Conservation (phyloP, 2,113 vertebrate genomes). For the Puffinus mauretanicus region DNA sequence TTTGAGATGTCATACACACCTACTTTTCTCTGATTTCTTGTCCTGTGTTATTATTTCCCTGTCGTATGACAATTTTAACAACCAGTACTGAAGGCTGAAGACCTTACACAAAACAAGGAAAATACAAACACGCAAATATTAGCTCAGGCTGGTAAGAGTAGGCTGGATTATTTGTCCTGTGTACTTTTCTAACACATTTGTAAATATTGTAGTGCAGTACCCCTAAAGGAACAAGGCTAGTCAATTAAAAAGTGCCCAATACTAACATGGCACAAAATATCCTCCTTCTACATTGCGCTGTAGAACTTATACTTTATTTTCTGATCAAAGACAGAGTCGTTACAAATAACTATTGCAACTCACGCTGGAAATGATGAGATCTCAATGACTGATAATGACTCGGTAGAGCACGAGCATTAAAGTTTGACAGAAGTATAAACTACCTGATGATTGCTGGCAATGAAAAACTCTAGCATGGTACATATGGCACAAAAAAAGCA, state of each 20-base stretch:
- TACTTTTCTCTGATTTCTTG: neutral
- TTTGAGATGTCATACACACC: neutral
- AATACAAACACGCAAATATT: neutral
- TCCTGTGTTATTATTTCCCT: neutral
- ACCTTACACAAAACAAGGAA: neutral
- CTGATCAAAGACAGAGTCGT: neutral
- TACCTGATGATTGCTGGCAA: neutral
- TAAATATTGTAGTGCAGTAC: neutral
- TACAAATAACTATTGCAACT: neutral
- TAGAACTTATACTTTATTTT: neutral
- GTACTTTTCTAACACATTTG: neutral
- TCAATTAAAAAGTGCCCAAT: accelerated
- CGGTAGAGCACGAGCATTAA: neutral
- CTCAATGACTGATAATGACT: neutral
- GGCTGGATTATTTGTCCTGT: neutral
- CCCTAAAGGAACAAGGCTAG: neutral
- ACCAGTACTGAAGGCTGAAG: neutral
- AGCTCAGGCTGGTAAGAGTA: neutral
- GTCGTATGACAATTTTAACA: neutral
- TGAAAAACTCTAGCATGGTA: neutral
- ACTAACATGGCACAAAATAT: neutral
- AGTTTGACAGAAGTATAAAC: neutral
- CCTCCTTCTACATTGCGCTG: neutral
- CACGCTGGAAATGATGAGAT: neutral
- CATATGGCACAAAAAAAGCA: neutral